A percentile compares a stretch with the other conserved stretches of the same genome.
Conservation (phyloP, 2,888 invertebrate species). For the Nycteola revayana region DNA sequence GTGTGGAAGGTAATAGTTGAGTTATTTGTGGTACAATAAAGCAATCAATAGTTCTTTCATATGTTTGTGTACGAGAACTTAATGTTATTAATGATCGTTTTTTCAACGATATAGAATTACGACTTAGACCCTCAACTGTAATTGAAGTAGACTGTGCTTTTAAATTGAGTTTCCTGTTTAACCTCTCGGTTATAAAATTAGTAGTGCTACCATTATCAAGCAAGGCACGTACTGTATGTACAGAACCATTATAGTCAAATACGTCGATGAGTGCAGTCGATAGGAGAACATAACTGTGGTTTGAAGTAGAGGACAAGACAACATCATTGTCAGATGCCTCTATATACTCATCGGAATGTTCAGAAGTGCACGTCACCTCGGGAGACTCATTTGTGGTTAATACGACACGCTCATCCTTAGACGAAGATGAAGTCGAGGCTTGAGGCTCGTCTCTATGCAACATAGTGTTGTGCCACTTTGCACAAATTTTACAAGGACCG, state of each 20-base stretch:
- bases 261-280: background rate
- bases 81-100: background rate
- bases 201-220: conserved; percentile 1
- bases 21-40: too few species aligned
- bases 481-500: conserved; percentile 2
- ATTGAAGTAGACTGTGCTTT: background rate
- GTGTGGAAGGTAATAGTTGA: background rate
- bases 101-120: background rate
- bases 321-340: background rate
- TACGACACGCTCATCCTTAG: background rate
- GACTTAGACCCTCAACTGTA: background rate
- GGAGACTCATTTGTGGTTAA: background rate
- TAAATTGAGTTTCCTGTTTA: background rate
- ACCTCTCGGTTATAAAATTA: background rate
- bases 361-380: background rate
- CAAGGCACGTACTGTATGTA: background rate
- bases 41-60: background rate
- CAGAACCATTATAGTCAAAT: background rate
- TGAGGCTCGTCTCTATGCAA: background rate
- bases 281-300: background rate
- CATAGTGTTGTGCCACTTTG: background rate
- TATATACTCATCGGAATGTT: background rate
- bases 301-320: conserved; percentile 1
- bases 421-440: background rate
- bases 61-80: background rate